Conservation (phyloP, 2,888 invertebrate genomes). For the Cyaniris semiargus region DNA sequence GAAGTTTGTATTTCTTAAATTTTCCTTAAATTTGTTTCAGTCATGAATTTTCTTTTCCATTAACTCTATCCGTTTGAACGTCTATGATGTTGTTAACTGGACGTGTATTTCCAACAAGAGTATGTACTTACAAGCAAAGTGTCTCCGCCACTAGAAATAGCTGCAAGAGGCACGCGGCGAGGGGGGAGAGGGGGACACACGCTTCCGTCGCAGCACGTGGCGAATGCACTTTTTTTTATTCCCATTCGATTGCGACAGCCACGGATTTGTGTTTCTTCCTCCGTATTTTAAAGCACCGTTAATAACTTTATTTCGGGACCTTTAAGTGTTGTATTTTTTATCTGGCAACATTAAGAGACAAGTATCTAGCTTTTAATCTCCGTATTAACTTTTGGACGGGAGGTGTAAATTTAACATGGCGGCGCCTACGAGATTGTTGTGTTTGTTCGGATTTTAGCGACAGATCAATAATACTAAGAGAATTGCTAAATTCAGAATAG, state of each 20-base stretch:
- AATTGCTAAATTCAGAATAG: neutral
- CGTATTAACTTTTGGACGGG: slow-evolving; percentile 2
- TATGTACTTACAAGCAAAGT: slow-evolving; percentile 58
- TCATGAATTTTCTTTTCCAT: neutral
- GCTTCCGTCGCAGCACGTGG: slow-evolving; percentile 68
- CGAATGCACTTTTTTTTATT: slow-evolving; percentile 54
- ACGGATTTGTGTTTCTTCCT: slow-evolving; percentile 34
- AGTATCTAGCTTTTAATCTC: slow-evolving; percentile 14
- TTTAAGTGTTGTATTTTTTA: slow-evolving; percentile 29
- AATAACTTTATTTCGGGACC: slow-evolving; percentile 31
- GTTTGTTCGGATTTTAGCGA: neutral
- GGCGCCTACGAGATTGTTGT: neutral
- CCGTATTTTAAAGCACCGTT: slow-evolving; percentile 32
- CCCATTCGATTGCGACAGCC: slow-evolving; percentile 43
- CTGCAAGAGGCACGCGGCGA: slow-evolving; percentile 33
- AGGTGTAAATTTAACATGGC: neutral
- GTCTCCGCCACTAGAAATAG: slow-evolving; percentile 61
- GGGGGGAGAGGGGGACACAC: slow-evolving; percentile 47
- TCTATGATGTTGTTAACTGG: slow-evolving; percentile 56
- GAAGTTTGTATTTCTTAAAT: too few relatives aligned
- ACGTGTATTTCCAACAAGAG: slow-evolving; percentile 55
- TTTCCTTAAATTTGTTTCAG: neutral
- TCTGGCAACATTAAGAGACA: slow-evolving; percentile 6
- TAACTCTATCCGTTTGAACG: slow-evolving; percentile 43
- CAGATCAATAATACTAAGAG: neutral